These are phyloP conservation scores for Sebastes oblongus DNA, from an alignment of 2,797 vertebrate genomes.

Conservation along the genomic window DNA sequence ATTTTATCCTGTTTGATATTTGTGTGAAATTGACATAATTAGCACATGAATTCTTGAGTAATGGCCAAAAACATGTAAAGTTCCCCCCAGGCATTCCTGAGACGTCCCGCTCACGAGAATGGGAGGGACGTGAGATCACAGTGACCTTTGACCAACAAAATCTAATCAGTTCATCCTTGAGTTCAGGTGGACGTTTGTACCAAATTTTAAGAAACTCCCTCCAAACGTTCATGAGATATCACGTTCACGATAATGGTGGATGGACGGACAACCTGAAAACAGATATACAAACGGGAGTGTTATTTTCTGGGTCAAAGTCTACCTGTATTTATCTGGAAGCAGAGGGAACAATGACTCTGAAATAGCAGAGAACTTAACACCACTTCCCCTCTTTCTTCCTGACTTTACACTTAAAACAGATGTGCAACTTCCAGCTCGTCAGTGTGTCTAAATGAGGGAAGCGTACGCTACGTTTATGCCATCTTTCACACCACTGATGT, in stretches of 20 bases:
- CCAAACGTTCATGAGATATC: too few species aligned
- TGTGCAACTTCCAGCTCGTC: background rate
- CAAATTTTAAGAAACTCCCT: too few species aligned
- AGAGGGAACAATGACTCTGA: background rate
- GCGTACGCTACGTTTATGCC: background rate
- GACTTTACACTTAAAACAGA: background rate
- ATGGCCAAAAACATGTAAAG: background rate
- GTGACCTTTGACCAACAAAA: too few species aligned
- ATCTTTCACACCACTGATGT: background rate
- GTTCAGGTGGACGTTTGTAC: background rate
- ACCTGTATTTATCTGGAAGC: background rate
- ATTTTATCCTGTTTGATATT: background rate
- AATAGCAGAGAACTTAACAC: background rate
- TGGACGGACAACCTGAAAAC: background rate
- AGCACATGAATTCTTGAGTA: background rate
- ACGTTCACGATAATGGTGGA: background rate
- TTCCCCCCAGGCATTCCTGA: background rate
- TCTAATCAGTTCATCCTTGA: background rate
- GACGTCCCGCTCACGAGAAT: background rate
- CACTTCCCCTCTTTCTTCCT: background rate
- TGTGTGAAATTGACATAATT: background rate
- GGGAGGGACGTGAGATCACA: too few species aligned
- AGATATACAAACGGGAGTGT: background rate
- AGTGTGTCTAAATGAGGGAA: background rate
- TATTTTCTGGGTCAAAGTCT: background rate